Percentiles rank a stretch among this genome's conserved stretches.
phyloP scores from a whole-genome alignment of 2,888 invertebrate genomes.

The Seira sanloemensis region DNA sequence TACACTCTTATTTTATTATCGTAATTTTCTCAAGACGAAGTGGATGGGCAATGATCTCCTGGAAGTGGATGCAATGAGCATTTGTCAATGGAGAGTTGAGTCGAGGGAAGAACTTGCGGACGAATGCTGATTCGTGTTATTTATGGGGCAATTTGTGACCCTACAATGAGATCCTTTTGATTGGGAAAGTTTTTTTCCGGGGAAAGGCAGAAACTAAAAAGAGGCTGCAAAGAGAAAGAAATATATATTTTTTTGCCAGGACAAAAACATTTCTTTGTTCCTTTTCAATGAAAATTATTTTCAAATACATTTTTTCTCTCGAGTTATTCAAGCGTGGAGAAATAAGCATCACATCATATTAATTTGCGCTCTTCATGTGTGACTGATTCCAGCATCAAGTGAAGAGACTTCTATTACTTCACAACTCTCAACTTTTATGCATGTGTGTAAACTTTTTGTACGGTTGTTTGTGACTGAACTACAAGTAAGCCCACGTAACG shows the following conservation, averaged over 20 bases:
- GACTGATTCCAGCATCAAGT: no score
- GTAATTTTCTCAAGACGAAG: background rate
- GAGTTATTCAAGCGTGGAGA: no score
- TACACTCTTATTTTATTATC: background rate
- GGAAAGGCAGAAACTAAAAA: background rate
- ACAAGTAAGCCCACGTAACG: no score
- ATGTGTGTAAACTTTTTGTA: no score
- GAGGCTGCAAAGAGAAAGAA: background rate
- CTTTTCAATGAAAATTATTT: no score
- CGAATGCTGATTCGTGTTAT: constrained; percentile 1
- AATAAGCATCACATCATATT: background rate
- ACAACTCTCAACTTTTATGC: no score
- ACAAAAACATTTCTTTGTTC: background rate
- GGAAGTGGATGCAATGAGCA: background rate
- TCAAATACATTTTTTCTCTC: no score
- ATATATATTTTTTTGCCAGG: background rate
- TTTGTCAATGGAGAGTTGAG: background rate
- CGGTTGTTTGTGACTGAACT: no score
- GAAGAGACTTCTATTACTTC: no score
- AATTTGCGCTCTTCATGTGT: background rate
- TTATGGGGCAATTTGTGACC: constrained; percentile 46
- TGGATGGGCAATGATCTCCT: background rate
- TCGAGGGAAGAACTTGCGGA: background rate
- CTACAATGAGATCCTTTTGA: background rate
- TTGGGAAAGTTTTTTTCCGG: background rate